Percentiles rank a stretch among this genome's conserved stretches.
phyloP scores from a whole-genome alignment of 2,888 invertebrate species.

The Dexiosoma caninum region DNA sequence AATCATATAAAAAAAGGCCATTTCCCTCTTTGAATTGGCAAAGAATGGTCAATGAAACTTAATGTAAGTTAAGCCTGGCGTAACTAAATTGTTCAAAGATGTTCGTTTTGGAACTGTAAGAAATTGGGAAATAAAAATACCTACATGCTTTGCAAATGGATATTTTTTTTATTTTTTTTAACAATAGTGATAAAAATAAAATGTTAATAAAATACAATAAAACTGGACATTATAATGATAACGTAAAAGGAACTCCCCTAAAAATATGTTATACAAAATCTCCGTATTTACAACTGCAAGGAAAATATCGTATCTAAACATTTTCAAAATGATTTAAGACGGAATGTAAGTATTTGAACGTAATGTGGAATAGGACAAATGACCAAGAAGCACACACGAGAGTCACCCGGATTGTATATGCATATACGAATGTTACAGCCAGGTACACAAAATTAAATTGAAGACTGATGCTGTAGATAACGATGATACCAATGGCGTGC shows the following conservation, averaged over 20 bases:
- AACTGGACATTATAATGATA: conserved; percentile 47
- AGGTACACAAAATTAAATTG: conserved; percentile 7
- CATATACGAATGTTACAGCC: too few species aligned
- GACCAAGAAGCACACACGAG: conserved; percentile 13
- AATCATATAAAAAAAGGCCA: conserved; percentile 37
- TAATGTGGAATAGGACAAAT: conserved; percentile 29
- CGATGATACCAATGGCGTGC: too few species aligned
- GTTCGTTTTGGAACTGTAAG: neutral
- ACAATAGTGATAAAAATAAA: conserved; percentile 59
- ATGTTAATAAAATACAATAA: conserved; percentile 62
- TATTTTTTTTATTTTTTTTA: conserved; percentile 7
- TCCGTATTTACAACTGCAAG: too few species aligned
- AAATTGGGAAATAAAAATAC: conserved; percentile 13
- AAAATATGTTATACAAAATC: conserved; percentile 21
- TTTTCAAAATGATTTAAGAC: conserved; percentile 52
- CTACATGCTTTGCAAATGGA: conserved; percentile 7
- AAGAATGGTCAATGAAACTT: conserved; percentile 44
- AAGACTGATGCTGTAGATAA: too few species aligned
- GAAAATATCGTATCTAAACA: conserved; percentile 17
- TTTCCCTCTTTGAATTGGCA: conserved; percentile 10
- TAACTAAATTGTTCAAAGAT: conserved; percentile 51
- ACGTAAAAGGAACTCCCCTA: conserved; percentile 49
- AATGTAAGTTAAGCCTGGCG: conserved; percentile 54
- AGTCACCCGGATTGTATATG: neutral
- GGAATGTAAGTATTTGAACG: conserved; percentile 10